Percentiles rank a stretch among this genome's conserved stretches.
These are phyloP conservation scores for Agrilus cyanescens DNA, from an alignment of 2,888 invertebrate species.

Conservation along the genomic window DNA sequence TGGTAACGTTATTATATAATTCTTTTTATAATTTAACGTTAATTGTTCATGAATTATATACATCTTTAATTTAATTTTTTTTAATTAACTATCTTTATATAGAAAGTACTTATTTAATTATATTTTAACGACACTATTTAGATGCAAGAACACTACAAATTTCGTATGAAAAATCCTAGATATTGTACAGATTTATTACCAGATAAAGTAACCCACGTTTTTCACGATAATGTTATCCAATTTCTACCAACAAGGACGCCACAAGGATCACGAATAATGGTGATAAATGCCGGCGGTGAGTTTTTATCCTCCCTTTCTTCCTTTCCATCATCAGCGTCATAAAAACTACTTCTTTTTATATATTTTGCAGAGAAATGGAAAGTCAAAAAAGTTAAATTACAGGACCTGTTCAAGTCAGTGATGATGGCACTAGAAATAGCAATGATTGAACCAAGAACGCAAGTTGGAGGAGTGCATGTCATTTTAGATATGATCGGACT, in stretches of 20 bases:
- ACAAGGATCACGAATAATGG: conserved; percentile 54
- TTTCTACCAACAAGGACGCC: conserved; percentile 58
- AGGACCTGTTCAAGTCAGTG: conserved; percentile 57
- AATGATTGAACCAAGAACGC: conserved; percentile 66
- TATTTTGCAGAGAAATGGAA: conserved; percentile 55
- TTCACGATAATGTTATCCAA: conserved; percentile 52
- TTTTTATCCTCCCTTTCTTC: conserved; percentile 9
- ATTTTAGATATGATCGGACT: conserved; percentile 68
- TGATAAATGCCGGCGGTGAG: conserved; percentile 61
- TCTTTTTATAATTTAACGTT: too few species aligned
- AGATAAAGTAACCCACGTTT: conserved; percentile 46
- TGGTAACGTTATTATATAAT: too few species aligned
- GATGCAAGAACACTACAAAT: conserved; percentile 63
- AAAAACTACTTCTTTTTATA: background rate
- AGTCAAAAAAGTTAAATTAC: conserved; percentile 51
- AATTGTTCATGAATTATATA: too few species aligned
- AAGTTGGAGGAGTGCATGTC: conserved; percentile 62
- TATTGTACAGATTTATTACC: conserved; percentile 53
- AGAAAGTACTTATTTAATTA: background rate
- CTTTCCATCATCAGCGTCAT: background rate
- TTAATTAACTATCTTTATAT: too few species aligned
- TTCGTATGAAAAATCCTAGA: conserved; percentile 49
- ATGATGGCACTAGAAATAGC: conserved; percentile 62
- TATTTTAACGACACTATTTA: conserved; percentile 25
- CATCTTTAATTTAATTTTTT: too few species aligned